A percentile compares a stretch with the other conserved stretches of the same genome.
Evolutionary conservation across 2,113 vertebrate genomes (phyloP).

Genomic region (Capreolus pygargus): DNA sequence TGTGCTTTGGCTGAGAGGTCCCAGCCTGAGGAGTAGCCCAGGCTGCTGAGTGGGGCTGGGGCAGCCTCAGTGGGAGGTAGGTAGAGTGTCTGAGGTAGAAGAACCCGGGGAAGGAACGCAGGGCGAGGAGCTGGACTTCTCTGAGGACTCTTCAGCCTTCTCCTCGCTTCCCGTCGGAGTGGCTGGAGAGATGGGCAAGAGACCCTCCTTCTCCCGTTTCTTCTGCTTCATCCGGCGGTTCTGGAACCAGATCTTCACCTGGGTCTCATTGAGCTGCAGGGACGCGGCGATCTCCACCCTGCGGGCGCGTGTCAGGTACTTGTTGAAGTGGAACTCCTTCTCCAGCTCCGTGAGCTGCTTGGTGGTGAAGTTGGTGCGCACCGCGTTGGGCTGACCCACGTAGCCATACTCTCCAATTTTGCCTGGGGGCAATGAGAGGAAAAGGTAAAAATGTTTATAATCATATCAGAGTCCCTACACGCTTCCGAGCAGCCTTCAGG

Average conservation of each 20-base stretch:
- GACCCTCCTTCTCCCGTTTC: slow-evolving; percentile 96
- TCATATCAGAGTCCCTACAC: slow-evolving; percentile 1
- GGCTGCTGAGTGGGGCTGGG: background rate
- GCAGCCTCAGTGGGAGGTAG: slow-evolving; percentile 86
- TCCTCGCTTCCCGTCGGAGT: slow-evolving; percentile 86
- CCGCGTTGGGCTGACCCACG: slow-evolving; percentile 92
- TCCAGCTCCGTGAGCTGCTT: slow-evolving; percentile 98
- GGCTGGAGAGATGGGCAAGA: slow-evolving; percentile 87
- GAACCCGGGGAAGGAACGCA: slow-evolving; percentile 91
- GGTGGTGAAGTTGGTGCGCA: slow-evolving; percentile 98
- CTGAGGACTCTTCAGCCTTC: slow-evolving; percentile 91
- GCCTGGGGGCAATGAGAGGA: slow-evolving; percentile 79
- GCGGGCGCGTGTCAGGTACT: slow-evolving; percentile 95
- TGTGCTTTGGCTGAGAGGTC: slow-evolving; percentile 66
- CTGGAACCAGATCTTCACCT: slow-evolving; percentile 99
- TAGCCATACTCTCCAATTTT: slow-evolving; percentile 96
- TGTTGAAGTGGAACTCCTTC: slow-evolving; percentile 99
- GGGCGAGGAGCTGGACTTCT: slow-evolving; percentile 92
- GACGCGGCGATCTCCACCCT: slow-evolving; percentile 96
- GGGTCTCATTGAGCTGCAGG: slow-evolving; percentile 97
- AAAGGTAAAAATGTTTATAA: slow-evolving; percentile 38
- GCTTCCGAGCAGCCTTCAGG: slow-evolving; percentile 59
- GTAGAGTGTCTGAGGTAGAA: slow-evolving; percentile 87
- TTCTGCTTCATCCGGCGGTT: slow-evolving; percentile 99
- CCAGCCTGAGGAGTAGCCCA: background rate